phyloP scores from a whole-genome alignment of 2,888 invertebrate genomes.

The Latrodectus elegans region DNA sequence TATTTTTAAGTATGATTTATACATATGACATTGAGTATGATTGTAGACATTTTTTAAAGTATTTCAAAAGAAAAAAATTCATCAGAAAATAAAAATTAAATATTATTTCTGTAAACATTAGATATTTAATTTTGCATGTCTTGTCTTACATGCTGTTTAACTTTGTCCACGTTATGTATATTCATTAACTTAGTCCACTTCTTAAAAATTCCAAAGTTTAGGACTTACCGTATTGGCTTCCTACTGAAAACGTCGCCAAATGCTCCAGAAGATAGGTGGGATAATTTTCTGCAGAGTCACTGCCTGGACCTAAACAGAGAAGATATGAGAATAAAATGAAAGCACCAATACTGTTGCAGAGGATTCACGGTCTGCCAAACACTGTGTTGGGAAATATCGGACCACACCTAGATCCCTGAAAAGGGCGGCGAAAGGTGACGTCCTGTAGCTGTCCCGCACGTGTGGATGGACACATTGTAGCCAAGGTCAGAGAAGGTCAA shows the following conservation, averaged over 20 bases:
- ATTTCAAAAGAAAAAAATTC: no score
- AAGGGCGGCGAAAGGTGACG: constrained; percentile 1
- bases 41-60: no score
- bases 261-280: constrained; percentile 93
- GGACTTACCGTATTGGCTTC: constrained; percentile 63
- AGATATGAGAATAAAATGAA: not conserved
- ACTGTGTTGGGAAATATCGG: not conserved
- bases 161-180: no score
- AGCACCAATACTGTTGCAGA: not conserved
- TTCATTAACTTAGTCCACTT: no score
- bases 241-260: constrained; percentile 88
- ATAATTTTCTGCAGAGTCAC: constrained; percentile 53
- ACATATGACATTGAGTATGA: no score
- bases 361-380: constrained; percentile 32
- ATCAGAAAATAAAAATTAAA: no score
- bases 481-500: constrained; percentile 38
- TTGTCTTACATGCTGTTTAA: no score
- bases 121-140: no score
- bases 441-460: constrained; percentile 27
- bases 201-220: no score
- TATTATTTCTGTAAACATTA: no score
- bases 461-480: constrained; percentile 53
- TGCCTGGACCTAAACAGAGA: constrained; percentile 45
- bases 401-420: constrained; percentile 35
- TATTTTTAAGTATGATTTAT: no score